Evolutionary conservation across 2,888 invertebrate genomes (phyloP), one percentile per base, ranked within the genome.

Genomic region (Subacronicta megacephala): DNA sequence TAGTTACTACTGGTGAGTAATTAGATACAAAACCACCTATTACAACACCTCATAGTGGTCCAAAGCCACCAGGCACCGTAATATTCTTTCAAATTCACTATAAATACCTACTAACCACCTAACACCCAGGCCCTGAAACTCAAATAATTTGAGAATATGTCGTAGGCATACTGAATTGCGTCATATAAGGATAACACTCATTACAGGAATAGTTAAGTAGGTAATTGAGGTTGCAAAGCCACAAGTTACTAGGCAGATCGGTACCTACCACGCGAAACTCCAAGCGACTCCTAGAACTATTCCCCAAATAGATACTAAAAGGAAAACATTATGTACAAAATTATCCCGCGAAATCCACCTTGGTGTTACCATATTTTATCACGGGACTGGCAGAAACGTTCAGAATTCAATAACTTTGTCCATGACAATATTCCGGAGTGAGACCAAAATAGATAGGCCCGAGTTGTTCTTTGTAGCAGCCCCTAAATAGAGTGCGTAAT

Each of bases 401-500:
- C 83, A 82, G 83, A 87, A 89, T 84, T 82, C 86, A 90, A 90
- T 90, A 90, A 87, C 78, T 86, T 90, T 84, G 87, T 85, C 89
- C 89, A 88, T 87, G 88, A 85, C 86, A 90, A 90, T 91, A 92
- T 92, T 89, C 90, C 83, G 81, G 83, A 84, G 82, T 82, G 77
- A 87, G 88, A 91, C 92, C 88, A 90, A 94, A 93, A 93, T 93
- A 93, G 93, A 93, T 89, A 89, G 88, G 87, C 81, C 82, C 75
- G 85, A 90, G 86, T 87, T 84, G 90, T 85, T 92, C 92, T 90
- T 90, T 91, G 92, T 90, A 90, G 85, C 92, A 86, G 90, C 93
- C 92, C 92, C 93, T 92, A 93, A 93, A 93, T 92, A 92, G 90
- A 93, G 93, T 92, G 90, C 90, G 92, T 92, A 92, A 92, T 92